phyloP scores from a whole-genome alignment of 2,113 vertebrate species.

The Felis chaus region DNA sequence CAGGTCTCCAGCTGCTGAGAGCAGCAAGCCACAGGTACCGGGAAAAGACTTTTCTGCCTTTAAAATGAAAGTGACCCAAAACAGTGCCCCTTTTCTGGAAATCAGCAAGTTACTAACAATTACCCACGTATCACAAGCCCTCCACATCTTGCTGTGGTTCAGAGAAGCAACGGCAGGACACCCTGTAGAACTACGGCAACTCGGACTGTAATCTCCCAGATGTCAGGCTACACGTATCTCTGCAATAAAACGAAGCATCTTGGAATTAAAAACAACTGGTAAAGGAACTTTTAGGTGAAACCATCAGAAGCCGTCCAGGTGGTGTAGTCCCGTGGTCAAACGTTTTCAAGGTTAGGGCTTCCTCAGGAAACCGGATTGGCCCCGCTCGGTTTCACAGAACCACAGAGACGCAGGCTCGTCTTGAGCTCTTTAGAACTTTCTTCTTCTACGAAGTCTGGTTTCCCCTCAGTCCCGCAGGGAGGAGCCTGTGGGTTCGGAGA shows the following conservation, averaged over 20 bases:
- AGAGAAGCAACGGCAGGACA: not conserved
- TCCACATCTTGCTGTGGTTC: not conserved
- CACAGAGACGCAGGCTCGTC: not conserved
- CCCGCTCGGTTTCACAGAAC: not conserved
- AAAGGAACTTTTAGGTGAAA: not conserved
- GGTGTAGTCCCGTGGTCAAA: rapidly evolving
- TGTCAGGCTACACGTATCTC: not conserved
- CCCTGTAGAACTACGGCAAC: not conserved
- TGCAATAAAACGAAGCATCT: not conserved
- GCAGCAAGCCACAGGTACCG: not conserved
- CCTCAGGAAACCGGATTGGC: not conserved
- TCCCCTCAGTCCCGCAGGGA: not conserved
- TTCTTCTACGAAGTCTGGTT: not conserved
- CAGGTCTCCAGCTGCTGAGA: not conserved
- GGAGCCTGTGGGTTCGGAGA: not conserved
- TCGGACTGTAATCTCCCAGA: not conserved
- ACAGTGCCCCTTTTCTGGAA: not conserved
- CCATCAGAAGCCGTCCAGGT: not conserved
- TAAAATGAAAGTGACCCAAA: not conserved
- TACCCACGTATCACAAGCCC: not conserved
- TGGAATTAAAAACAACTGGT: not conserved
- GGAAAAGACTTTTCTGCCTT: not conserved
- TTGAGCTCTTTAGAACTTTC: not conserved
- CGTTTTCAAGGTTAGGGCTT: not conserved
- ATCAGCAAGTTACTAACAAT: not conserved